phyloP scores from a whole-genome alignment of 2,113 vertebrate species.

The Sphaerodactylus townsendi region DNA sequence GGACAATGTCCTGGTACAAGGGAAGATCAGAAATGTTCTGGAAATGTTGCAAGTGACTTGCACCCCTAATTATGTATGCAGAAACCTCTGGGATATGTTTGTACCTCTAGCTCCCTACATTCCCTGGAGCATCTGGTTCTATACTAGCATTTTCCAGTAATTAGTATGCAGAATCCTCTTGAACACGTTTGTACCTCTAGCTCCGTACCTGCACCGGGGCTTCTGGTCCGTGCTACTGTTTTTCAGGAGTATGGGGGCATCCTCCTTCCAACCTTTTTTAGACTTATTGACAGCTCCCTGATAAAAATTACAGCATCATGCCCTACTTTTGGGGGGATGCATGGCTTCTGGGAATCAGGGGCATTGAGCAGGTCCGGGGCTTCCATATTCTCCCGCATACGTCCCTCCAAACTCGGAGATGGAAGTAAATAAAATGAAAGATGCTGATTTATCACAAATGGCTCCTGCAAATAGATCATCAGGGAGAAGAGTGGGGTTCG shows the following conservation, averaged over 20 bases:
- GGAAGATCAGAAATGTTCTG: too few species aligned
- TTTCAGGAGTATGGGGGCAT: background rate
- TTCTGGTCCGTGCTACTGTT: background rate
- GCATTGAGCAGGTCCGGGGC: background rate
- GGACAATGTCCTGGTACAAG: too few species aligned
- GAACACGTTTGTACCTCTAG: background rate
- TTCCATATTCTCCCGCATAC: background rate
- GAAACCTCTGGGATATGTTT: background rate
- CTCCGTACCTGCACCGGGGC: background rate
- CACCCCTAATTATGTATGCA: background rate
- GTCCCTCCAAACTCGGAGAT: background rate
- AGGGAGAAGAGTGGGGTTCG: conserved; percentile 46
- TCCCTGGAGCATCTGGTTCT: too few species aligned
- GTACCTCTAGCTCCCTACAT: too few species aligned
- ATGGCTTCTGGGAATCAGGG: background rate
- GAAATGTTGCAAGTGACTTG: too few species aligned
- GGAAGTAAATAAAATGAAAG: conserved; percentile 50
- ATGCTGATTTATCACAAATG: conserved; percentile 49
- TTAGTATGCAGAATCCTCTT: background rate
- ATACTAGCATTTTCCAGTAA: background rate
- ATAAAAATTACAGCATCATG: background rate
- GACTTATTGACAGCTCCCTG: background rate
- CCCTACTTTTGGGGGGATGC: too few species aligned
- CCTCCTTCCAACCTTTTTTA: background rate
- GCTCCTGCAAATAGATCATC: conserved; percentile 45